These are phyloP conservation scores for Hemicordylus capensis DNA, from an alignment of 2,113 vertebrate genomes.

Conservation along the genomic window DNA sequence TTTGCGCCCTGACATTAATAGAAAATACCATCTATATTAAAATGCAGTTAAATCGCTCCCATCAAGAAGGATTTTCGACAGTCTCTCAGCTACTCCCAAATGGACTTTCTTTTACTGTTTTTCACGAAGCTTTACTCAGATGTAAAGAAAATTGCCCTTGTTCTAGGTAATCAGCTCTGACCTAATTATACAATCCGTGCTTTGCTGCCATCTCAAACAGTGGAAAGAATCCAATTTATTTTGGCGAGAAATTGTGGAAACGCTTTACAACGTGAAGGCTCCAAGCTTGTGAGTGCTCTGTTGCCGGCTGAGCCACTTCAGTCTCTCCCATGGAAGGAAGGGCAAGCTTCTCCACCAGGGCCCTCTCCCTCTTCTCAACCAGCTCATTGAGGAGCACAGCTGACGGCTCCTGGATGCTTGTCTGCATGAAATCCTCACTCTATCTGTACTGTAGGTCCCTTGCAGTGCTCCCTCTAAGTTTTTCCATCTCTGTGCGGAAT, in stretches of 20 bases:
- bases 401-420: constrained; percentile 34
- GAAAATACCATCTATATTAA: constrained; percentile 59
- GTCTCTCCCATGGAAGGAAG: neutral
- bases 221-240: constrained; percentile 55
- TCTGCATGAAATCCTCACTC: constrained; percentile 37
- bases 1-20: constrained; percentile 55
- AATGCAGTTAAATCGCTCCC: constrained; percentile 48
- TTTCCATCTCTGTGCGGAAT: too few relatives aligned
- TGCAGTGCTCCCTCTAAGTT: too few relatives aligned
- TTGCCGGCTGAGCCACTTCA: neutral
- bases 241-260: constrained; percentile 41
- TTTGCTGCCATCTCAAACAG: constrained; percentile 44
- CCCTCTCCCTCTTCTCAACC: constrained; percentile 15
- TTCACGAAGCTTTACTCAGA: constrained; percentile 24
- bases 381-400: constrained; percentile 38
- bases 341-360: neutral
- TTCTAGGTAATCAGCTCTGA: constrained; percentile 50
- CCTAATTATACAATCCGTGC: neutral
- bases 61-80: constrained; percentile 22
- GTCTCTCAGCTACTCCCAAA: constrained; percentile 25
- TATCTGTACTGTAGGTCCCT: constrained; percentile 37
- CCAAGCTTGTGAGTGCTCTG: neutral
- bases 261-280: neutral
- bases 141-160: constrained; percentile 56
- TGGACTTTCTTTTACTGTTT: constrained; percentile 30